Evolutionary conservation across 2,113 vertebrate species (phyloP), one percentile per base, ranked within the genome.

Genomic region (Australoheros scitulus): DNA sequence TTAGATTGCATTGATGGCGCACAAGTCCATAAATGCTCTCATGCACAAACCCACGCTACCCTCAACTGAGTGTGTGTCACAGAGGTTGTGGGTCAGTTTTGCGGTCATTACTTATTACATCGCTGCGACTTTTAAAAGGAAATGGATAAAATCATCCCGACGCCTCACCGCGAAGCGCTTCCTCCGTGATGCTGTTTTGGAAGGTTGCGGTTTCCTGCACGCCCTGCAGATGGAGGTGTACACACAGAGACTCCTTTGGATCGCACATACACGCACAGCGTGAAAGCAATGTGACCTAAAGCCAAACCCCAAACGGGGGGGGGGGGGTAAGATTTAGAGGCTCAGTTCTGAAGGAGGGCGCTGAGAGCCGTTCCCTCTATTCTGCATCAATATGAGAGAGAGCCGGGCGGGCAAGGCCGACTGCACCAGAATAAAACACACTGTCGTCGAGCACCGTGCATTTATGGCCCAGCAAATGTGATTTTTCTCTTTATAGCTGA

Each of bases 401-500:
- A 83, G 87, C 52, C 14, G 32, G 60, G 36, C 64, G 17, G 76
- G 65, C 87, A 84, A 91, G 85, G 87, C 89, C 82, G 15, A 81
- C 72, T 76, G 84, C 77, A 77, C 74, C 82, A 55, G 68, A 87
- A 90, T 84, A 90, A 87, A 91, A 85, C 81, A 87, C 85, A 83
- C 81, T 84, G 77, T 84, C 58, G 26, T 72, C 78, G 38, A 84
- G 68, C 82, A 75, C 41, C 76, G 82, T 83, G 88, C 87, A 86
- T 93, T 91, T 88, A 91, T 81, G 84, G 82, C 81, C 81, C 82
- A 87, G 84, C 77, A 87, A 90, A 91, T 92, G 82, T 77, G 79
- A 88, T 90, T 91, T 93, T 92, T 93, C 84, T 85, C 76, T 92
- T 91, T 88, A 83, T 86, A 41, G 80, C 64, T 91, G 80, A 88